These are phyloP conservation scores for Spinibarbus caldwelli DNA, from an alignment of 2,797 vertebrate species.

Conservation along the genomic window DNA sequence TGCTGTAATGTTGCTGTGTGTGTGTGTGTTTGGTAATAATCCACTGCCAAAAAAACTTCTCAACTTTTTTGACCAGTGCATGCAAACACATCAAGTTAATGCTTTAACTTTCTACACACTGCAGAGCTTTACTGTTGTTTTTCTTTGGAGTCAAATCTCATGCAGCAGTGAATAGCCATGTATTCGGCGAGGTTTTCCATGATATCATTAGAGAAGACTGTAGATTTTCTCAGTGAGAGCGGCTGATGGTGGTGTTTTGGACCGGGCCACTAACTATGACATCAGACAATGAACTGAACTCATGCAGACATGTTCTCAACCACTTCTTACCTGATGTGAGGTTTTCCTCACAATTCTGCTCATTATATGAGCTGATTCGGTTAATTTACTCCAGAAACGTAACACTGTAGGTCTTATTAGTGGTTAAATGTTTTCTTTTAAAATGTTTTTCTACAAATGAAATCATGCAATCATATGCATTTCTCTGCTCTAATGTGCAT, in stretches of 20 bases:
- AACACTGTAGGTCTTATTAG: not conserved
- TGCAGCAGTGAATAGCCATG: not conserved
- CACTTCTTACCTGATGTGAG: slow-evolving; percentile 11
- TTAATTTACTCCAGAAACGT: not conserved
- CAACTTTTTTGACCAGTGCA: not conserved
- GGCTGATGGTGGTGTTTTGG: slow-evolving; percentile 63
- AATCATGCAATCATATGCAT: not conserved
- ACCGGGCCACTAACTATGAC: slow-evolving; percentile 66
- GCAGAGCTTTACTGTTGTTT: not conserved
- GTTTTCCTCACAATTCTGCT: not conserved
- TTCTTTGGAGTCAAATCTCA: not conserved
- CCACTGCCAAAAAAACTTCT: not conserved
- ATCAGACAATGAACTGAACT: slow-evolving; percentile 68
- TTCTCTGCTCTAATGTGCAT: not conserved
- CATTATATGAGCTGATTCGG: not conserved
- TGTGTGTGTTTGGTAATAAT: not conserved
- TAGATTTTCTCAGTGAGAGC: slow-evolving; percentile 60
- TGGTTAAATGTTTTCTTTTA: not conserved
- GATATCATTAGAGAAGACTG: slow-evolving; percentile 61
- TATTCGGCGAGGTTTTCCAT: slow-evolving; percentile 72
- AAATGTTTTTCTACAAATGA: not conserved
- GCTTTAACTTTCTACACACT: not conserved
- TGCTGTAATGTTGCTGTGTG: not conserved
- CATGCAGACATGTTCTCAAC: slow-evolving; percentile 58
- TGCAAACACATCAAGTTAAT: not conserved